These are phyloP conservation scores for Xestia sexstrigata DNA, from an alignment of 2,888 invertebrate genomes.

Conservation along the genomic window DNA sequence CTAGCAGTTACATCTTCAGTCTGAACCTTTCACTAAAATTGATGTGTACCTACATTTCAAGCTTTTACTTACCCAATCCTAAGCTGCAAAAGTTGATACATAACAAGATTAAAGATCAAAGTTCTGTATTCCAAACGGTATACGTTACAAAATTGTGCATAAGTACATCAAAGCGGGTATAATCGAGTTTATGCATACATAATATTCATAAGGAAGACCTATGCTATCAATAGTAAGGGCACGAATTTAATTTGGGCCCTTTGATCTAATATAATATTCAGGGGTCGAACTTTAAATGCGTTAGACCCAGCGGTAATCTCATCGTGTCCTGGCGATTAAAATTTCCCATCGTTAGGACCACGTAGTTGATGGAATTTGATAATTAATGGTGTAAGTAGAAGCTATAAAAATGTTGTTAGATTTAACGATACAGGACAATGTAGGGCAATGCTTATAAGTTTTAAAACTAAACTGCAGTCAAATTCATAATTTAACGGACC, in stretches of 20 bases:
- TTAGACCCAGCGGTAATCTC: slow-evolving; percentile 74
- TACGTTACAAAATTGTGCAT: slow-evolving; percentile 49
- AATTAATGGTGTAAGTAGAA: slow-evolving; percentile 19
- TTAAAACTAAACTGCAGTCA: neutral
- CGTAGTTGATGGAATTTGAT: slow-evolving; percentile 64
- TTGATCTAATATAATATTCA: slow-evolving; percentile 82
- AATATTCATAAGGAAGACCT: slow-evolving; percentile 79
- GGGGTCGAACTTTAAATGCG: slow-evolving; percentile 75
- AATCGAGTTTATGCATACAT: slow-evolving; percentile 74
- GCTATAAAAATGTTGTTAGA: neutral
- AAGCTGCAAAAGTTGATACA: slow-evolving; percentile 14
- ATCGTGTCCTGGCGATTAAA: slow-evolving; percentile 74
- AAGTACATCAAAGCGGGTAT: slow-evolving; percentile 60
- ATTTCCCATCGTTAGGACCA: slow-evolving; percentile 73
- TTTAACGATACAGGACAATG: neutral
- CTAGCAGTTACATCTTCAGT: neutral
- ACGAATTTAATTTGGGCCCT: slow-evolving; percentile 81
- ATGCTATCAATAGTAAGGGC: slow-evolving; percentile 73
- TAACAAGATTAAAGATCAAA: slow-evolving; percentile 19
- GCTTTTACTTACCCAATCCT: neutral
- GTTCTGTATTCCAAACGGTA: slow-evolving; percentile 9
- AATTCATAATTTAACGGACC: neutral
- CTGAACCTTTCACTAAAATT: slow-evolving; percentile 1
- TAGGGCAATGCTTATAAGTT: neutral
- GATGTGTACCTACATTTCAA: neutral